phyloP scores from a whole-genome alignment of 2,888 invertebrate genomes.

The Notodonta dromedarius region DNA sequence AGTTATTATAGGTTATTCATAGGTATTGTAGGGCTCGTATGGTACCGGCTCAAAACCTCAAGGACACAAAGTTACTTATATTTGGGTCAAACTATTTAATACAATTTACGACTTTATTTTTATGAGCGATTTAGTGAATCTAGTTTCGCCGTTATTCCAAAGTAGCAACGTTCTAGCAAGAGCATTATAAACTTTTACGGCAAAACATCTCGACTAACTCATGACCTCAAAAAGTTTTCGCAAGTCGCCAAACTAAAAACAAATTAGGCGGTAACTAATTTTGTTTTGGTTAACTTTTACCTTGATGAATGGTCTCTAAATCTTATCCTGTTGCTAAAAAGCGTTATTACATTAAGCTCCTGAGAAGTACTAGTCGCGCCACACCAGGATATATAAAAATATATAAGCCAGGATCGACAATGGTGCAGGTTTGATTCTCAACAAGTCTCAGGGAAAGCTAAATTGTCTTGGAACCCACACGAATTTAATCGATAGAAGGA shows the following conservation, averaged over 20 bases:
- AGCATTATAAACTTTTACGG: slow-evolving; percentile 11
- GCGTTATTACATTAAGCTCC: too few species aligned
- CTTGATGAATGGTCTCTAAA: too few species aligned
- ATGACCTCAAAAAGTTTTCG: background rate
- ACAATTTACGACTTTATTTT: slow-evolving; percentile 8
- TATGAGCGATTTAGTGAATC: slow-evolving; percentile 8
- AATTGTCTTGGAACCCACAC: too few species aligned
- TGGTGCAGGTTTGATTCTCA: too few species aligned
- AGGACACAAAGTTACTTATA: background rate
- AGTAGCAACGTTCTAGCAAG: slow-evolving; percentile 8
- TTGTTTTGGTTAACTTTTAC: background rate
- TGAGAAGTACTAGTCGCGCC: too few species aligned
- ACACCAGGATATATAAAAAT: too few species aligned
- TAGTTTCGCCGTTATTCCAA: slow-evolving; percentile 3
- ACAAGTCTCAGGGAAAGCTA: too few species aligned
- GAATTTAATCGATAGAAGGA: too few species aligned
- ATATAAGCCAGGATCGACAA: too few species aligned
- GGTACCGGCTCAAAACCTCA: background rate
- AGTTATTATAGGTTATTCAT: too few species aligned
- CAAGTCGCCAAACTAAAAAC: background rate
- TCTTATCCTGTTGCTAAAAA: too few species aligned
- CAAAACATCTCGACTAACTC: background rate
- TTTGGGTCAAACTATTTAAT: slow-evolving; percentile 10
- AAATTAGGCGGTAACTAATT: background rate
- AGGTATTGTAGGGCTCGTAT: too few species aligned